Evolutionary conservation across 1,140 invertebrate genomes (phyloP), one percentile per base, ranked within the genome.

Genomic region (Pogonomyrmex californicus): DNA sequence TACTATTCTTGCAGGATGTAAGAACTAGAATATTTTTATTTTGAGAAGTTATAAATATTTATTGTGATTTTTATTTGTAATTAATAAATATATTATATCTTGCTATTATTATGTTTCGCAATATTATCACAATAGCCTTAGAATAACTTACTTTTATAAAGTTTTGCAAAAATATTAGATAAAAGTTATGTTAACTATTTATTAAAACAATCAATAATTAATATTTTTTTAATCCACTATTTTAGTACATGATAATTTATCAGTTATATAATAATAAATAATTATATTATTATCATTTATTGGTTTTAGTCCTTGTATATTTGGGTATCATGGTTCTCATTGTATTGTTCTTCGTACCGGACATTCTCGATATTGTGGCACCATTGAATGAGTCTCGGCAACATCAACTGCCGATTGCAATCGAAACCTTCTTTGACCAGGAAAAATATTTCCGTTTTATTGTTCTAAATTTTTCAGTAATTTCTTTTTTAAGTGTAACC

Each of bases 331-430:
- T 71, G 33, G 0, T 60, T 30, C 56, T 82, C n/a, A 9, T 30
- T 41, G 10, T 12, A 14, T 17, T 47, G 7, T n/a, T 82, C 17
- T 82, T 56, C 2, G 5, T 82, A 17, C 78, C 78, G 38, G 41
- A 82, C 1, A 6, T 82, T 58, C 78, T 82, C n/a, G 41, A 82
- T 71, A 5, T 71, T 71, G 9, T 82, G 6, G 49, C 9, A 36
- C 65, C 78, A 17, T 33, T 82, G 38, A 41, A 70, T 4, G 38
- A 82, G 36, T 30, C 63, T 17, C 78, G 49, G 23, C 66, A 2
- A 30, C 78, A 47, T 41, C 33, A 82, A n/a, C 12, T 82, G 7
- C 62, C 78, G 2, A 2, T 63, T 0, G 10, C 0, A 7, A 58
- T 82, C 12, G 66, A 70, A 41, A 10, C 23, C 14, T 30, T 82